Conservation (phyloP, 1,140 invertebrate genomes). For the Drosophila nigromelanica region DNA sequence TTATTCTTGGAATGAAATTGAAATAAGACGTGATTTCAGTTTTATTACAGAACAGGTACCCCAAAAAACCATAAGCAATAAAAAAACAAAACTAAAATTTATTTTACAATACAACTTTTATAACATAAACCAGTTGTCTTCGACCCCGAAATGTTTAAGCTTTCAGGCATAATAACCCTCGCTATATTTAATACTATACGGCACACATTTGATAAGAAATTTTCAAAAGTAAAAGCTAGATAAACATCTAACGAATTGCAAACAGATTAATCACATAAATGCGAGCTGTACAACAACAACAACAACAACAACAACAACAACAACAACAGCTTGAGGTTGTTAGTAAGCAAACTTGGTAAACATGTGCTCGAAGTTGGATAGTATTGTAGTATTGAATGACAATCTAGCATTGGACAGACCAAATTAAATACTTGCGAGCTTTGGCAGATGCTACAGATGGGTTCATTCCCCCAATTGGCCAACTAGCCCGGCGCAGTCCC, state of each 20-base stretch:
- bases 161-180: too few species aligned
- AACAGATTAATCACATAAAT: not conserved
- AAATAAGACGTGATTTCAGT: not conserved
- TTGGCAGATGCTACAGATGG: not conserved
- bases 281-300: not conserved
- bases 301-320: not conserved
- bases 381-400: not conserved
- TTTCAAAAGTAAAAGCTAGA: not conserved
- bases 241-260: not conserved
- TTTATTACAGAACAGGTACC: not conserved
- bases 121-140: too few species aligned
- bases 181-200: too few species aligned
- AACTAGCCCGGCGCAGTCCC: not conserved
- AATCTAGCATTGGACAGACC: not conserved
- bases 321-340: not conserved
- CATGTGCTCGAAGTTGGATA: not conserved
- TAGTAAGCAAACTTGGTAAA: not conserved
- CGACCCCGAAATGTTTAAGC: too few species aligned
- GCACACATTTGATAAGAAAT: too few species aligned
- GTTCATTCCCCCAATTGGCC: constrained; percentile 3
- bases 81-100: too few species aligned
- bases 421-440: constrained; percentile 9
- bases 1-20: not conserved
- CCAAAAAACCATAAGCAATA: too few species aligned
- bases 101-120: too few species aligned